Conservation (phyloP, 2,888 invertebrate genomes). For the Thumatha senex region DNA sequence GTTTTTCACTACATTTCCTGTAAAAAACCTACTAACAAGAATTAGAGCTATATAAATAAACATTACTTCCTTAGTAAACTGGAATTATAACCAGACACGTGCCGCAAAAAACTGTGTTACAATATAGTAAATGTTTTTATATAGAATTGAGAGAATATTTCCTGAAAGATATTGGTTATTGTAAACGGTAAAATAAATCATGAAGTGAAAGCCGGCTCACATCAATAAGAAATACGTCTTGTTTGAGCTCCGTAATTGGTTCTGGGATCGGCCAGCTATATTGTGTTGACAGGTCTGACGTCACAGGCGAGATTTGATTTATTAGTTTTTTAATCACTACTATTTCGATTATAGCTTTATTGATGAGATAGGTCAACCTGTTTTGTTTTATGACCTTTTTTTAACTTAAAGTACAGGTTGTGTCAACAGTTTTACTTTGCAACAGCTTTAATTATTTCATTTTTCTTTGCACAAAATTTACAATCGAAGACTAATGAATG, state of each 20-base stretch:
- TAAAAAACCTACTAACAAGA: background rate
- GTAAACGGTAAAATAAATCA: slow-evolving; percentile 25
- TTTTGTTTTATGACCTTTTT: too few relatives aligned
- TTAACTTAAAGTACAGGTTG: too few relatives aligned
- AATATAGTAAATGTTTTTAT: slow-evolving; percentile 10
- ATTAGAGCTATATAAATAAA: background rate
- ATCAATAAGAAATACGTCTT: slow-evolving; percentile 48
- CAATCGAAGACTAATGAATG: too few relatives aligned
- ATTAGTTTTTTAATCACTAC: slow-evolving; percentile 28
- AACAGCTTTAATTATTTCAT: too few relatives aligned
- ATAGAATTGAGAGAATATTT: slow-evolving; percentile 1
- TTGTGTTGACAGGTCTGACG: slow-evolving; percentile 55
- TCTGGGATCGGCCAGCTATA: slow-evolving; percentile 44
- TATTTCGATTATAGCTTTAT: too few relatives aligned
- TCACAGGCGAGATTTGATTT: slow-evolving; percentile 49
- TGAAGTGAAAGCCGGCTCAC: slow-evolving; percentile 29
- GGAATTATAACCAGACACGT: background rate
- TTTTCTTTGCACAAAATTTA: too few relatives aligned
- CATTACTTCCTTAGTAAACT: background rate
- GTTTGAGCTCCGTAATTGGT: slow-evolving; percentile 58
- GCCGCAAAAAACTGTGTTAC: slow-evolving; percentile 2
- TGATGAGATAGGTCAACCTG: too few relatives aligned
- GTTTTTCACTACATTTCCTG: too few relatives aligned
- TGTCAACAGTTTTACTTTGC: too few relatives aligned
- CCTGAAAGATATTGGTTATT: slow-evolving; percentile 12